phyloP scores from a whole-genome alignment of 23 tunicate species.

The Trididemnum nubilum region DNA sequence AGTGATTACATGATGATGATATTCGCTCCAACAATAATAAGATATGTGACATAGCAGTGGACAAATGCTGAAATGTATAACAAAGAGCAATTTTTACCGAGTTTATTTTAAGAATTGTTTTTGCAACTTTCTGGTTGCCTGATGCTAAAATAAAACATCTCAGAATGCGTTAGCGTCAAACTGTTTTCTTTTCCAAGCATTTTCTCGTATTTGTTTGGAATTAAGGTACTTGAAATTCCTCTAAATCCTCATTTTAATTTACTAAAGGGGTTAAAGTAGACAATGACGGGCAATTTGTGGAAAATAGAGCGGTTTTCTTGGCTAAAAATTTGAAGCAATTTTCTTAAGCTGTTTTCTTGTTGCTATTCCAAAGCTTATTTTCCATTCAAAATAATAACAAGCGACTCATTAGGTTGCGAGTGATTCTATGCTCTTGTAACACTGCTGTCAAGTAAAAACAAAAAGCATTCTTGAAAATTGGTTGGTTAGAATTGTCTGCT shows the following conservation, averaged over 20 bases:
- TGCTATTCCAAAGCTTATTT: constrained; percentile 2
- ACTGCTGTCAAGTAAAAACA: not conserved
- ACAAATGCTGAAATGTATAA: too few relatives aligned
- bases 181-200: not conserved
- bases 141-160: too few relatives aligned
- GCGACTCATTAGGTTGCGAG: not conserved
- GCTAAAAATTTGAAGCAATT: not conserved
- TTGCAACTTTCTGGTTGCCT: too few relatives aligned
- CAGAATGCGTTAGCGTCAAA: not conserved
- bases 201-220: not conserved
- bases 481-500: too few relatives aligned
- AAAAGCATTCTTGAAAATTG: too few relatives aligned
- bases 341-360: constrained; percentile 8
- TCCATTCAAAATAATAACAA: not conserved
- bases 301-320: not conserved
- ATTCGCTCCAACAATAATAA: too few relatives aligned
- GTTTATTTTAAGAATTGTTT: too few relatives aligned
- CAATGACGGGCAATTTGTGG: constrained; percentile 2
- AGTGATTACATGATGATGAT: too few relatives aligned
- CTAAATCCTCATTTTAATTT: constrained; percentile 1
- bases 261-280: not conserved
- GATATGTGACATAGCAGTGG: too few relatives aligned
- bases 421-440: not conserved
- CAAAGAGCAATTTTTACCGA: too few relatives aligned
- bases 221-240: not conserved